Evolutionary conservation across 2,888 invertebrate species (phyloP).

Genomic region (Oxycera nigricornis): DNA sequence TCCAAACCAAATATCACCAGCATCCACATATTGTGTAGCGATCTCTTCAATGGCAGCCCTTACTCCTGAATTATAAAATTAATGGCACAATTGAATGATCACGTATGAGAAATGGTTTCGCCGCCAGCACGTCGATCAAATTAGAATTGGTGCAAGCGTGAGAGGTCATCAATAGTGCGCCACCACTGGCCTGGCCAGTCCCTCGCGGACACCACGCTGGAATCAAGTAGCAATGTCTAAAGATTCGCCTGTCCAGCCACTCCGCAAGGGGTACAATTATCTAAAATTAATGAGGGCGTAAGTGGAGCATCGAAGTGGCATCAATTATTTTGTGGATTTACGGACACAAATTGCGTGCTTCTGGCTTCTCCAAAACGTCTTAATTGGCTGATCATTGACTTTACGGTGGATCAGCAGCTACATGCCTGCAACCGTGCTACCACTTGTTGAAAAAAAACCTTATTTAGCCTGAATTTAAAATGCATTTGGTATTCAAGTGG

Average conservation of each 20-base stretch:
- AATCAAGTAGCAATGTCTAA: not conserved
- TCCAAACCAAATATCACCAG: not conserved
- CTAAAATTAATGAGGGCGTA: conserved; percentile 11
- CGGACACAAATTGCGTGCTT: not conserved
- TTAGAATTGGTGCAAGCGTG: conserved; percentile 30
- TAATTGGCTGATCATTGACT: too few relatives aligned
- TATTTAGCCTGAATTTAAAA: too few relatives aligned
- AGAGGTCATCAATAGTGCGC: conserved; percentile 22
- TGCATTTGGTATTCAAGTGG: too few relatives aligned
- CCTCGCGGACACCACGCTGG: not conserved
- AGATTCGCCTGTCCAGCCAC: not conserved
- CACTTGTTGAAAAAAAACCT: too few relatives aligned
- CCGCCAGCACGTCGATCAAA: not conserved
- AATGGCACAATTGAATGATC: not conserved
- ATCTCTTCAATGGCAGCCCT: not conserved
- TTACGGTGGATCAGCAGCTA: too few relatives aligned
- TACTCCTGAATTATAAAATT: not conserved
- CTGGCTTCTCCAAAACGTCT: not conserved
- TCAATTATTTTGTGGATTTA: conserved; percentile 21
- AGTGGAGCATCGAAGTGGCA: not conserved
- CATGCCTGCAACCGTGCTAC: too few relatives aligned
- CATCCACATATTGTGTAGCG: not conserved
- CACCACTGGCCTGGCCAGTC: not conserved
- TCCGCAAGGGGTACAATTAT: conserved; percentile 8
- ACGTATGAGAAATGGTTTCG: conserved; percentile 21